Conservation (phyloP, 2,113 vertebrate species). For the Mus musculus region GRCm39 chr10:20055001-20055500, state of each 20-base stretch:
- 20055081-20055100: background rate
- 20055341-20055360: background rate
- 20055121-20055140: background rate
- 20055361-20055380: background rate
- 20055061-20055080: background rate
- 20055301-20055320: background rate
- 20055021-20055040: background rate
- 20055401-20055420: background rate
- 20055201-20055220: background rate
- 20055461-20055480: background rate
- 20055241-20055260: background rate
- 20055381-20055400: background rate
- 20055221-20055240: background rate
- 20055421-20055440: background rate
- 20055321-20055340: background rate
- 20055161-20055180: conserved; percentile 48
- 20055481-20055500: background rate
- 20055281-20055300: background rate
- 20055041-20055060: background rate
- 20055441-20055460: background rate
- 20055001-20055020: background rate
- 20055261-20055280: background rate
- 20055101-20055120: background rate
- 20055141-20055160: background rate
- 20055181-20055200: background rate